A percentile compares a stretch with the other conserved stretches of the same genome.
Conservation (phyloP, 2,888 invertebrate genomes). For the Epirrhoe alternata region DNA sequence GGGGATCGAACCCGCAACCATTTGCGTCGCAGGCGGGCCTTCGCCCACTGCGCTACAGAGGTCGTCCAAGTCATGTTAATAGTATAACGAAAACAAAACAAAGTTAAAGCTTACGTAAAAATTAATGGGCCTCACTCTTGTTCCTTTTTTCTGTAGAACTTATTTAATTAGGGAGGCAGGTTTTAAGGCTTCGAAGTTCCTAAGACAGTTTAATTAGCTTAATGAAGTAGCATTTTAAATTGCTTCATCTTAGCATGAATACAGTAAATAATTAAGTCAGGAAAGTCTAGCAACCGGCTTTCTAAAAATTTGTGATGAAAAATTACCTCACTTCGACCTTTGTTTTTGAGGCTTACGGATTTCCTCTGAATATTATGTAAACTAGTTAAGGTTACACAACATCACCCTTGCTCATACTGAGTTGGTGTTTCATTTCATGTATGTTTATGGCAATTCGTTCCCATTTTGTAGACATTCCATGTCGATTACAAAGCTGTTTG, state of each 20-base stretch:
- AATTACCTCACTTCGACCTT: not conserved
- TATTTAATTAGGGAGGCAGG: constrained; percentile 29
- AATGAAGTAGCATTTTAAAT: constrained; percentile 42
- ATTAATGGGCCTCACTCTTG: constrained; percentile 7
- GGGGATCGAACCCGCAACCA: no score
- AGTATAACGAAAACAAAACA: not conserved
- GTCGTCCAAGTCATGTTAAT: no score
- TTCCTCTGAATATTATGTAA: not conserved
- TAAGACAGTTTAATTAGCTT: constrained; percentile 42
- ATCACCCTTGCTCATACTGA: no score
- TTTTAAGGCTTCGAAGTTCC: constrained; percentile 23
- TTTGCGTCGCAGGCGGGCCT: no score
- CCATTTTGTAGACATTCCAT: no score
- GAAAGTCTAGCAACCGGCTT: not conserved
- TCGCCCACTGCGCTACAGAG: no score
- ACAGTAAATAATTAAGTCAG: not conserved
- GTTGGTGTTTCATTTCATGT: no score
- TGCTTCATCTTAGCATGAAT: constrained; percentile 13
- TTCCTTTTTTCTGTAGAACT: constrained; percentile 27
- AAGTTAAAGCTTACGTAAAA: not conserved
- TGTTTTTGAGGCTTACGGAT: not conserved
- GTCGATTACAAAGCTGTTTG: no score
- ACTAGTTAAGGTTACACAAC: not conserved
- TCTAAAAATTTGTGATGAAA: not conserved
- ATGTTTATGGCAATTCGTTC: no score